Evolutionary conservation across 1,140 invertebrate genomes (phyloP), one percentile per base, ranked within the genome.

Genomic region (Brachystomella parvula): DNA sequence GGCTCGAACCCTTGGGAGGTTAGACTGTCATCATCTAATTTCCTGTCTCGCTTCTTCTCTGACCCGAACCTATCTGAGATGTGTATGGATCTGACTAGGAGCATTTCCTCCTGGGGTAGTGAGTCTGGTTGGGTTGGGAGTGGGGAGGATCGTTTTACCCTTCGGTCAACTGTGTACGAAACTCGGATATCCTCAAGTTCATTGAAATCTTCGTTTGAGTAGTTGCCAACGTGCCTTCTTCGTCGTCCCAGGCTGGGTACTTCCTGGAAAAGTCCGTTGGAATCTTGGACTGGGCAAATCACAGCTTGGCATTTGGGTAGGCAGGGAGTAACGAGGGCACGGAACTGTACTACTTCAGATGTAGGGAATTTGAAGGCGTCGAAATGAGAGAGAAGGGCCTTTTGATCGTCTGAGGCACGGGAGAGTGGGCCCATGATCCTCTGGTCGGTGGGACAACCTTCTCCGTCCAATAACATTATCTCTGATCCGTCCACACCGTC

Each of bases 291-390:
- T 58, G 91, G 86, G 75, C 92, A 94, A 74, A 90, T 87, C 0
- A 92, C 89, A 0, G 93, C 92, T 77, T 93, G 90, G 76, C 92
- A 95, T 30, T 84, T 85, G 1, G 91, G 90, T 85, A 95, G 89
- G 75, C 93, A 95, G 0, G 93, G 93, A 2, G 92, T 94, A 0
- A 96, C 92, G 71, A 95, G 76, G 1, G 92, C 93, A 58, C 92
- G 85, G 85, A 96, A 96, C 78, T 96, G 92, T 0, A 96, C 93
- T 15, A 94, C 86, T 76, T 94, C 92, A 0, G 91, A 94, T 19
- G 91, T 92, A 0, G 93, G 92, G 81, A 96, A 96, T 77, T 95
- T 94, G 84, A 96, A 96, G 12, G 93, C 93, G 76, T 96, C 92
- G 78, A 96, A 95, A 76, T 92, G 88, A 6, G 91, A 92, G n/a